A percentile compares a stretch with the other conserved stretches of the same genome.
These are phyloP conservation scores for Pandion haliaetus DNA, from an alignment of 2,113 vertebrate species.

Conservation along the genomic window DNA sequence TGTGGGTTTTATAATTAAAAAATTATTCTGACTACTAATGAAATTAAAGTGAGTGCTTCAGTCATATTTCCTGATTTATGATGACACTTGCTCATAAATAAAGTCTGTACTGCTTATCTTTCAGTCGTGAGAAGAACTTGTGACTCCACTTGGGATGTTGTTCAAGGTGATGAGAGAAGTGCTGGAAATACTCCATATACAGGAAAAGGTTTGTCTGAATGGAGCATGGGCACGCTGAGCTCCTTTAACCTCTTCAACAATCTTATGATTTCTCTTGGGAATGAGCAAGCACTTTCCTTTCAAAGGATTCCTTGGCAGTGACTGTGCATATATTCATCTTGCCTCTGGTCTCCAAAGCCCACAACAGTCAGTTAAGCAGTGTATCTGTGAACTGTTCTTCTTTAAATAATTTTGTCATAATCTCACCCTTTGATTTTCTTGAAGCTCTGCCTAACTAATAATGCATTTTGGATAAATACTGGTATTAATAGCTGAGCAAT, in stretches of 20 bases:
- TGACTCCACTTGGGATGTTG: constrained; percentile 19
- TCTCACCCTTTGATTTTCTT: not conserved
- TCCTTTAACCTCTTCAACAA: constrained; percentile 29
- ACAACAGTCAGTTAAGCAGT: not conserved
- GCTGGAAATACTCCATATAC: not conserved
- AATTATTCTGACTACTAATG: constrained; percentile 49
- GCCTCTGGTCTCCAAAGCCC: not conserved
- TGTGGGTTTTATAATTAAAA: constrained; percentile 56
- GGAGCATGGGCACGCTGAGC: not conserved
- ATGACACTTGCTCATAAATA: constrained; percentile 9
- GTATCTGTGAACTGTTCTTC: not conserved
- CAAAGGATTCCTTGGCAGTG: constrained; percentile 10
- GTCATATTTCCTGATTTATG: constrained; percentile 2
- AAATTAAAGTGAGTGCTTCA: constrained; percentile 59
- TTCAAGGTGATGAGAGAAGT: constrained; percentile 35
- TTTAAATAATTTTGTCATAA: not conserved
- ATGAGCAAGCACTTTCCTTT: not conserved
- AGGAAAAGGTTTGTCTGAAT: not conserved
- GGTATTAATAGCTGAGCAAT: not conserved
- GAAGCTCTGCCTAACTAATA: not conserved
- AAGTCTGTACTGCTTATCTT: not conserved
- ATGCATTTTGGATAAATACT: not conserved
- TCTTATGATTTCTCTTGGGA: not conserved
- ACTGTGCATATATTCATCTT: not conserved
- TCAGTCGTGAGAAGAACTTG: not conserved